Evolutionary conservation across 1,140 invertebrate species (phyloP).

Genomic region (Sycophaga agraensis): DNA sequence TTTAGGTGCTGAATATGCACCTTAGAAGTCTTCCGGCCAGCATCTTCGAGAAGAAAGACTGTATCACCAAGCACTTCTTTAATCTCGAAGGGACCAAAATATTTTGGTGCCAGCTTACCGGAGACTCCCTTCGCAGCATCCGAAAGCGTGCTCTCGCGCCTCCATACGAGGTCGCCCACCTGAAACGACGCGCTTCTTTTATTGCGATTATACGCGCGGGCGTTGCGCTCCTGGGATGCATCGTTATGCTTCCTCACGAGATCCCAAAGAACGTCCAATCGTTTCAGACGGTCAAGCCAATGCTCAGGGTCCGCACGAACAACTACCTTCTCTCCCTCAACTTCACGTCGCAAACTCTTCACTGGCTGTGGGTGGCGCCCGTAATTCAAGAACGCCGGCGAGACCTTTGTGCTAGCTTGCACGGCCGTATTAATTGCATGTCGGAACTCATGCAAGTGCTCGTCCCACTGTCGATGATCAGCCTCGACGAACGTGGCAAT

Average conservation of each 20-base stretch:
- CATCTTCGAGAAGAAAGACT: too few relatives aligned
- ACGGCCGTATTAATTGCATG: conserved; percentile 8
- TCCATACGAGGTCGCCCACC: conserved; percentile 8
- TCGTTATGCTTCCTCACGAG: not conserved
- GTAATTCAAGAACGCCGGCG: conserved; percentile 17
- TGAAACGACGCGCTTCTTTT: not conserved
- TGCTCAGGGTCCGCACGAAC: not conserved
- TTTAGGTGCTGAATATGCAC: too few relatives aligned
- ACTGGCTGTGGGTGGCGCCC: conserved; percentile 1
- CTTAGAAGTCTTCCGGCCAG: too few relatives aligned
- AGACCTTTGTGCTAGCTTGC: not conserved
- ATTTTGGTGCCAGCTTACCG: conserved; percentile 25
- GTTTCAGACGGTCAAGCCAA: not conserved
- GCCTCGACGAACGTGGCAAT: not conserved
- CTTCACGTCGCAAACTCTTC: not conserved
- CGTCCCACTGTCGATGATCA: conserved; percentile 4
- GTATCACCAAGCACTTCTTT: too few relatives aligned
- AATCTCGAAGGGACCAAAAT: conserved; percentile 22
- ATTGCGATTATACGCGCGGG: not conserved
- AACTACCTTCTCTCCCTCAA: not conserved
- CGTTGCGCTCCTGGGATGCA: not conserved
- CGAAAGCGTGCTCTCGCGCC: not conserved
- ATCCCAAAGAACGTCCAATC: conserved; percentile 7
- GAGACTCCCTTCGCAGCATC: conserved; percentile 15
- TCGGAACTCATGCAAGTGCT: not conserved